Evolutionary conservation across 2,113 vertebrate species (phyloP), one percentile per base, ranked within the genome.

Genomic region (Gobiocypris rarus): DNA sequence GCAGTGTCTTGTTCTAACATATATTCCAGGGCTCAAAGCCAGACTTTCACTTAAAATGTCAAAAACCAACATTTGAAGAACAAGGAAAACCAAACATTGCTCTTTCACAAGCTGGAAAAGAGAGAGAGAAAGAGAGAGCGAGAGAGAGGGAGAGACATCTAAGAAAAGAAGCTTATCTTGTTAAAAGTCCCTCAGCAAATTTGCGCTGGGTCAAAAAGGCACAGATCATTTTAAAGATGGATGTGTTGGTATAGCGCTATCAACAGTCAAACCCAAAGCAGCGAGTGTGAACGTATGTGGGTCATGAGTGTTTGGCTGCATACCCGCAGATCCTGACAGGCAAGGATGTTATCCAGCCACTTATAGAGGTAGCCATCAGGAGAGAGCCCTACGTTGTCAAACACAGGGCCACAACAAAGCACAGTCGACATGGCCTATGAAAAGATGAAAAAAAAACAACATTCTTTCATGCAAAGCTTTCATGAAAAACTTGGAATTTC

Each of bases 341-440:
- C 98, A 88, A 99, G 92, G 91, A 99, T 99, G 90, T 99, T 99
- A 93, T 99, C 98, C 38, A 99, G 95, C 98, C 98, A 99, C 89
- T 98, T 99, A 91, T 99, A 99, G 9, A 99, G 96, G 93, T 99
- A 99, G 1, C 98, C 98, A 2, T 99, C 98, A 3, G 97, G 96
- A 24, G 98, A 98, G 81, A 99, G 96, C 43, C 98, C 98, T 75
- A 98, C 97, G 0, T 98, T 99, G 90, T 99, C 98, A 90, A 99
- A 99, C 19, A 99, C 97, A 0, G 98, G 97, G 31, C 98, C 98
- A 19, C 98, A 99, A 91, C 98, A 99, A 9, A 99, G 91, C 81
- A 99, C 98, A 50, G 98, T 96, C 1, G 98, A 99, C 98, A 99
- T 99, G 15, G 98, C 98, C 98, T 99, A 41, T 19, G 54, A 80